Conservation (phyloP, 2,113 vertebrate species). For the Pseudopodoces humilis region DNA sequence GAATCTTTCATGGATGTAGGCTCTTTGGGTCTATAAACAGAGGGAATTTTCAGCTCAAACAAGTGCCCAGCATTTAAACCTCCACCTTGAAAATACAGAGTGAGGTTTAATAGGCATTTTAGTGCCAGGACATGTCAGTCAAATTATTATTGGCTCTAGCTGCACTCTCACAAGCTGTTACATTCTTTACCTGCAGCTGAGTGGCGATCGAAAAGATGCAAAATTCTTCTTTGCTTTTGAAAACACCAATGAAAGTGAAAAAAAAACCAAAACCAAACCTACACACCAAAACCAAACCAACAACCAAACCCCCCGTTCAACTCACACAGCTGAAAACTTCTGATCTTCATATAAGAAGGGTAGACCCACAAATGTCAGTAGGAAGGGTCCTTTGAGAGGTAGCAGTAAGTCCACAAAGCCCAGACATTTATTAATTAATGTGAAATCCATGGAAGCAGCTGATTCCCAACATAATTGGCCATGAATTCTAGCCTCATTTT, state of each 20-base stretch:
- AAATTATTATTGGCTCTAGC: slow-evolving; percentile 73
- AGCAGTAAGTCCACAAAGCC: background rate
- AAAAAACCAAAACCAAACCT: background rate
- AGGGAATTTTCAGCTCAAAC: slow-evolving; percentile 46
- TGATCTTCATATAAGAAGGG: background rate
- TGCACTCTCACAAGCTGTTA: slow-evolving; percentile 70
- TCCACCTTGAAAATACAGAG: slow-evolving; percentile 52
- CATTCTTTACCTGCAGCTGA: slow-evolving; percentile 79
- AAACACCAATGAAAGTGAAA: slow-evolving; percentile 65
- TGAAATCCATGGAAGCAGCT: background rate
- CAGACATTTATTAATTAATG: background rate
- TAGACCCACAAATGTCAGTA: background rate
- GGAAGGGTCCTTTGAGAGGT: slow-evolving; percentile 26
- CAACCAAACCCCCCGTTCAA: slow-evolving; percentile 9
- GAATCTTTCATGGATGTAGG: background rate
- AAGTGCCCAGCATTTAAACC: slow-evolving; percentile 20
- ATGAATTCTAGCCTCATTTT: background rate
- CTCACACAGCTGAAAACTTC: slow-evolving; percentile 47
- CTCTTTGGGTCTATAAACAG: slow-evolving; percentile 6
- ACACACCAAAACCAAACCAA: background rate
- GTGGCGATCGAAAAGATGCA: slow-evolving; percentile 70
- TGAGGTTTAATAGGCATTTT: slow-evolving; percentile 46
- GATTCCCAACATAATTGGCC: background rate
- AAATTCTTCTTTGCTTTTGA: slow-evolving; percentile 77
- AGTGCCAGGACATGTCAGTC: slow-evolving; percentile 65